These are phyloP conservation scores for western clawed frog (Xenopus tropicalis) DNA, from an alignment of 2,113 vertebrate genomes.

Conservation along the genomic window DNA sequence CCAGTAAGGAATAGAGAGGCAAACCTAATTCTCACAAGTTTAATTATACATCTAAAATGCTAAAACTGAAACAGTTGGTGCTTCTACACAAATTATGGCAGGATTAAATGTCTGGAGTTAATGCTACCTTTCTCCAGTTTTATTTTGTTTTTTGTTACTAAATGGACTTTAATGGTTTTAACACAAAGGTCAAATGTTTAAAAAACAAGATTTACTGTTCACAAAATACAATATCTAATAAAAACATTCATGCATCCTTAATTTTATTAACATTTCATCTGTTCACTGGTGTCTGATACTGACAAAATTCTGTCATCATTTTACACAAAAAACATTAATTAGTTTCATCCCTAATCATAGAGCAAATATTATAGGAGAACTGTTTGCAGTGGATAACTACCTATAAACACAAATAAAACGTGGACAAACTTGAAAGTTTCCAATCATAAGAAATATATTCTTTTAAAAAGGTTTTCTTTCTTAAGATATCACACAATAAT, in stretches of 20 bases:
- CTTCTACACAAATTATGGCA: neutral
- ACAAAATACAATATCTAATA: conserved; percentile 17
- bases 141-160: neutral
- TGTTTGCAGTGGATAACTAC: no score
- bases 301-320: no score
- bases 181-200: conserved; percentile 23
- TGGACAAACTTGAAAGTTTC: no score
- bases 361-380: no score
- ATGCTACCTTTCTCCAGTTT: neutral
- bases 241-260: conserved; percentile 22
- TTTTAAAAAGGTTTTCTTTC: conserved; percentile 20
- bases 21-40: neutral
- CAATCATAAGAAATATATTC: conserved; percentile 9
- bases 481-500: conserved; percentile 25
- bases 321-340: no score
- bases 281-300: neutral
- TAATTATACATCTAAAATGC: neutral
- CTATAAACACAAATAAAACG: no score
- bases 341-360: no score
- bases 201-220: conserved; percentile 19
- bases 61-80: neutral
- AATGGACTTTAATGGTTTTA: conserved; percentile 1
- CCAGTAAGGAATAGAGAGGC: neutral
- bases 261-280: conserved; percentile 32
- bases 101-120: neutral